Percentiles rank a stretch among this genome's conserved stretches.
phyloP scores from a whole-genome alignment of 1,140 invertebrate species.

The Battus philenor region DNA sequence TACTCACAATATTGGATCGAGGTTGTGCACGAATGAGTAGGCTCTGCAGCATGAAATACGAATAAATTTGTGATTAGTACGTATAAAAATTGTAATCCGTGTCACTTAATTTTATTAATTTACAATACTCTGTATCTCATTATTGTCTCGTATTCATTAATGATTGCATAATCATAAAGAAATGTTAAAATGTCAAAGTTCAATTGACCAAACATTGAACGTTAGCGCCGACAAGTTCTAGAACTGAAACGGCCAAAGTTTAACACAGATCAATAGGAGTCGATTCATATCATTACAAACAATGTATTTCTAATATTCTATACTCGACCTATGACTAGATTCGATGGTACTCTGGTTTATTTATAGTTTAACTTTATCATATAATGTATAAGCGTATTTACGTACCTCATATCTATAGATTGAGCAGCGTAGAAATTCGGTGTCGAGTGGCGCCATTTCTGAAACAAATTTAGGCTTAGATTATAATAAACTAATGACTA shows the following conservation, averaged over 20 bases:
- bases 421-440: constrained; percentile 62
- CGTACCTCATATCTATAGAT: constrained; percentile 64
- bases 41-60: constrained; percentile 58
- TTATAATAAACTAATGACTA: too few species aligned
- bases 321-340: constrained; percentile 28
- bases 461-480: too few species aligned
- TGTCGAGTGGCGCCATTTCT: constrained; percentile 70
- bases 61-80: constrained; percentile 15
- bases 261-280: constrained; percentile 67
- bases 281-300: constrained; percentile 46
- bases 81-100: too few species aligned
- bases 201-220: constrained; percentile 32
- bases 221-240: constrained; percentile 33
- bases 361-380: too few species aligned
- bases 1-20: constrained; percentile 64
- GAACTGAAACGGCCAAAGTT: constrained; percentile 28
- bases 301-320: constrained; percentile 57
- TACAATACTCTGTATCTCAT: too few species aligned
- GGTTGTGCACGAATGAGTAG: constrained; percentile 70
- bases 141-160: too few species aligned
- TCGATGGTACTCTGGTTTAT: constrained; percentile 5
- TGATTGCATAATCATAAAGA: too few species aligned
- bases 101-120: too few species aligned
- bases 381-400: constrained; percentile 1
- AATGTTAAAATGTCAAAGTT: constrained; percentile 57